Evolutionary conservation across 2,797 vertebrate species (phyloP).

Genomic region (Eidolon dupreanum): DNA sequence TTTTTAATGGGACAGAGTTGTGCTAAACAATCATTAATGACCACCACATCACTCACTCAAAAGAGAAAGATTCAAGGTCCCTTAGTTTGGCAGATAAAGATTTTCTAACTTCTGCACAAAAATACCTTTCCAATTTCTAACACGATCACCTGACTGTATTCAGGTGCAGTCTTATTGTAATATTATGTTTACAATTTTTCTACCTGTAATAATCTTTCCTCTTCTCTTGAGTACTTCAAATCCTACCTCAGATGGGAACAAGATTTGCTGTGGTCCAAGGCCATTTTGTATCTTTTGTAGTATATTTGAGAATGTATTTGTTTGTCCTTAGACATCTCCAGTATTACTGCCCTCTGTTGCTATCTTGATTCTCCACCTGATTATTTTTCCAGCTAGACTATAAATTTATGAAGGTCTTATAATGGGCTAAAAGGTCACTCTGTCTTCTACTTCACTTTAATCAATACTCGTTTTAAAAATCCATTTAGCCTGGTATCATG

Average conservation of each 20-base stretch:
- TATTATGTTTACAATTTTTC: slow-evolving; percentile 27
- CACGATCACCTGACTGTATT: not conserved
- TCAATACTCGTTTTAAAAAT: not conserved
- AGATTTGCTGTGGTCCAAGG: not conserved
- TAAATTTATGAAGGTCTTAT: not conserved
- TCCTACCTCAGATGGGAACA: not conserved
- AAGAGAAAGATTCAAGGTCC: not conserved
- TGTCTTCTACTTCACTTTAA: not conserved
- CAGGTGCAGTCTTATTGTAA: not conserved
- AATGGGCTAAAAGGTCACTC: not conserved
- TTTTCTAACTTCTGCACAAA: not conserved
- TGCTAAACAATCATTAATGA: not conserved
- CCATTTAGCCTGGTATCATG: not conserved
- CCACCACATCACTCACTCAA: not conserved
- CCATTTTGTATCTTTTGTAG: not conserved
- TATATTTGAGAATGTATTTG: slow-evolving; percentile 9
- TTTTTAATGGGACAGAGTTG: not conserved
- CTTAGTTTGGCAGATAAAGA: not conserved
- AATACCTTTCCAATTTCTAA: not conserved
- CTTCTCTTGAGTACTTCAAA: not conserved
- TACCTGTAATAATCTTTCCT: not conserved
- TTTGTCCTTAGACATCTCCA: not conserved
- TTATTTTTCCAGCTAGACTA: not conserved
- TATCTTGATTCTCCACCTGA: not conserved
- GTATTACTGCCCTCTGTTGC: not conserved